Evolutionary conservation across 2,888 invertebrate species (phyloP), one percentile per base, ranked within the genome.

Genomic region (Bombylius discolor): DNA sequence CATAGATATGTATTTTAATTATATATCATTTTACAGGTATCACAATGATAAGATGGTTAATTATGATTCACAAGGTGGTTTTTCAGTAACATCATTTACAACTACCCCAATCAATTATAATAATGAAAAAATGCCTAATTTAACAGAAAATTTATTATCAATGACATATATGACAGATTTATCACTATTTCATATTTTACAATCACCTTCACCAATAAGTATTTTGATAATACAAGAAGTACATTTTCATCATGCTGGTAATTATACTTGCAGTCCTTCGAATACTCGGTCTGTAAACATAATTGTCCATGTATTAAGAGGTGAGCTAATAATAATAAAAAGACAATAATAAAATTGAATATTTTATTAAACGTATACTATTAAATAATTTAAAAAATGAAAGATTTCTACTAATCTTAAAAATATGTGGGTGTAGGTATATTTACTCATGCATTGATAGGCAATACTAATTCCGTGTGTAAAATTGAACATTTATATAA

Each of bases 21-120:
- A 23, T 23, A 2, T 23, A 23, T 23, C 23, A 23, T 23, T 32
- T 53, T 47, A 31, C 49, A 74, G 89, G 89, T 90, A 89, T 74
- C 89, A 89, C 69, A 85, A 85, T 68, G 84, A 84, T 66, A 78
- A 85, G 63, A 88, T 90, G 87, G 89, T 90, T 67, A 90, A 90
- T 74, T 90, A 88, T 67, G 89, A 90, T 70, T 70, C 82, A 51
- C 85, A 83, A 77, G 80, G 80, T 67, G 81, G 81, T n/a, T 74
- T 74, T 58, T 68, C 68, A 33, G 73, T 74, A 42, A 69, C 69
- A 42, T 69, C 70, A 49, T 63, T 63, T 46, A 64, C 64, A 42
- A 69, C 65, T 56, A 60, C 64, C 23, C 61, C 66, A 32, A 56
- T 63, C 5, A 59, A 54, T 12, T 49, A 64, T n/a, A 64, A 68